Base-by-base conservation (phyloP, 2,113 vertebrate genomes). In the Haemorhous mexicanus region DNA sequence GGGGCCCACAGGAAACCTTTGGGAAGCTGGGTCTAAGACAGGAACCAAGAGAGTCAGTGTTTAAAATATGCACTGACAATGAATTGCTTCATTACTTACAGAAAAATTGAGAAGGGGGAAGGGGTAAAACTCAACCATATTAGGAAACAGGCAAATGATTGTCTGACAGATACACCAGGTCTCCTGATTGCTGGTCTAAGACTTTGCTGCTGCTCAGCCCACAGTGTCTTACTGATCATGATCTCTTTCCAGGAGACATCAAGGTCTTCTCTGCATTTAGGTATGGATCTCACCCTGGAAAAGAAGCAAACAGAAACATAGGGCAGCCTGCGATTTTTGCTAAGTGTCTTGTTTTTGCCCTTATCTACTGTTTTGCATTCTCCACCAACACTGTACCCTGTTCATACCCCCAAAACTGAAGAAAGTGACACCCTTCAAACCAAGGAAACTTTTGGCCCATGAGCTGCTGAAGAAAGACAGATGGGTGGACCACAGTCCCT, bases 1-100 rank as follows among this genome's bases (percentile, higher is more conserved):
- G 93, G 74, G 92, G 83, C 94, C 89, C 89, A 93, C 93, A 95
- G 93, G 94, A 94, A 94, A 56, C 81, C 84, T 95, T 92, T 92
- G 76, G 73, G 88, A 92, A 93, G 66, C 87, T 89, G 73, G 52
- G 83, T 81, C 68, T 92, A 93, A 92, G 89, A 86, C 67, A 91
- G 87, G 63, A 91, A 92, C 92, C 68, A 67, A 88, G 68, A 70
- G 55, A 94, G 87, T 61, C 63, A 53, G 58, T 90, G 39, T 96
- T 96, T 90, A 91, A 95, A 93, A 89, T 74, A 89, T 24, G 32
- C 80, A 75, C 69, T 84, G 93, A 90, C 90, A 92, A 70, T 89
- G 30, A 94, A 88, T 75, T 92, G 73, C 80, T 94, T 92, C 88
- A 89, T 96, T 93, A 92, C 75, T 77, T 55, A 32, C 20, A 93